A percentile compares a stretch with the other conserved stretches of the same genome.
phyloP scores from a whole-genome alignment of 2,113 vertebrate species.

The Gobio gobio region DNA sequence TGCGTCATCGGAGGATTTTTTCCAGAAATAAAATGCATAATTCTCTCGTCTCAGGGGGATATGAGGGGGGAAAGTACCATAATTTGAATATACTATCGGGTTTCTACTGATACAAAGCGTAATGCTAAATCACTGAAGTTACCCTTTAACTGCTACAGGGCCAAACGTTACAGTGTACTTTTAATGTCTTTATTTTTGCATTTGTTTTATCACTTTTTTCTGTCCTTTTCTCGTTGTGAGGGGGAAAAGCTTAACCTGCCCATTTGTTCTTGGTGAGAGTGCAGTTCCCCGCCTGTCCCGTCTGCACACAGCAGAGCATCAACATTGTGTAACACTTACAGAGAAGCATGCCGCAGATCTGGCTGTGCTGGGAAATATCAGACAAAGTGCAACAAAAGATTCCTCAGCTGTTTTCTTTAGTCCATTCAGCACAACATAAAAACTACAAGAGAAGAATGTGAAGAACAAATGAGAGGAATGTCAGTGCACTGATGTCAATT shows the following conservation, averaged over 20 bases:
- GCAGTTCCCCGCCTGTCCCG: background rate
- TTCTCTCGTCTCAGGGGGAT: too few species aligned
- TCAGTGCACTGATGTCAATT: background rate
- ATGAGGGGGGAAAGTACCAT: too few species aligned
- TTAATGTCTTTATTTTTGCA: background rate
- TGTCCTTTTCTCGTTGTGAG: background rate
- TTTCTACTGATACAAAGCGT: too few species aligned
- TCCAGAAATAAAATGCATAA: too few species aligned
- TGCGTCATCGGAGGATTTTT: too few species aligned
- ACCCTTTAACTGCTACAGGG: too few species aligned
- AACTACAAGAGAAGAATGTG: constrained; percentile 65
- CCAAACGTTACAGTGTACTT: too few species aligned
- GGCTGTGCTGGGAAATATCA: constrained; percentile 15
- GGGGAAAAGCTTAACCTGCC: constrained; percentile 28
- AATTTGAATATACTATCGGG: too few species aligned
- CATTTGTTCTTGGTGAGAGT: constrained; percentile 7
- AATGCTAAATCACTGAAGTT: too few species aligned
- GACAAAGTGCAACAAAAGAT: constrained; percentile 27
- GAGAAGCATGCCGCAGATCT: constrained; percentile 19
- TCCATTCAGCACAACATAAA: constrained; percentile 32
- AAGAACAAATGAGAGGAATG: constrained; percentile 7
- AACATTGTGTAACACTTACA: constrained; percentile 31
- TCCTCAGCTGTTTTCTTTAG: constrained; percentile 33
- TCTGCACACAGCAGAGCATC: background rate
- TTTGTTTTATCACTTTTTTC: background rate